phyloP scores from a whole-genome alignment of 2,113 vertebrate genomes.

The Oryzias javanicus region DNA sequence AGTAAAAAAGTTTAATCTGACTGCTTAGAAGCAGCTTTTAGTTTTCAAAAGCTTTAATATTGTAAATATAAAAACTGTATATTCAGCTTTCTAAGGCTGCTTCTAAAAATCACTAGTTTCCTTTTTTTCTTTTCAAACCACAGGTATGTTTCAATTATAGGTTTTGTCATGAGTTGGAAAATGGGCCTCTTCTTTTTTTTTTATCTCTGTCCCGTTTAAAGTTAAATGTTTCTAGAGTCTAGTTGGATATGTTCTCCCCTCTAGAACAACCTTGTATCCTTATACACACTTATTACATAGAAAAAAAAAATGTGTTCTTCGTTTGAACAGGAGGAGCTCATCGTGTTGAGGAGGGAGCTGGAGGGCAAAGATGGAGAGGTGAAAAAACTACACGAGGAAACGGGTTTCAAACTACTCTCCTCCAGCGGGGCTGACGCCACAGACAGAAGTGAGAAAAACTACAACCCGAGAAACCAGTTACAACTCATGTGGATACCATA shows the following conservation, averaged over 20 bases:
- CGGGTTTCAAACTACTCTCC: conserved; percentile 74
- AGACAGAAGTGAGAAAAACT: conserved; percentile 83
- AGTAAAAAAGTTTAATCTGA: neutral
- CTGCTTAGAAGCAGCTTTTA: neutral
- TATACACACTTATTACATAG: neutral
- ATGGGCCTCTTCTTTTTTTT: conserved; percentile 4
- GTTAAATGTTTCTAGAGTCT: conserved; percentile 11
- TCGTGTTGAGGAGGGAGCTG: conserved; percentile 84
- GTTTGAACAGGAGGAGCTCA: conserved; percentile 86
- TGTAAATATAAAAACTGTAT: conserved; percentile 22
- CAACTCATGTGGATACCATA: neutral
- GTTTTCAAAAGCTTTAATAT: neutral
- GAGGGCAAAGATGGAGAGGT: conserved; percentile 87
- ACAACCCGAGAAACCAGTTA: conserved; percentile 1
- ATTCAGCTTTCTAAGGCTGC: conserved; percentile 10
- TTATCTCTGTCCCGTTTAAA: conserved; percentile 9
- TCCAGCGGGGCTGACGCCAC: conserved; percentile 74
- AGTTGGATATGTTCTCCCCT: no score
- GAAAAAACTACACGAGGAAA: conserved; percentile 84
- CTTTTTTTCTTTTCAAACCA: conserved; percentile 43
- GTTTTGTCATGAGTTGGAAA: conserved; percentile 18
- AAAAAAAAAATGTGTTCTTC: conserved; percentile 32
- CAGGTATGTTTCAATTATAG: conserved; percentile 47
- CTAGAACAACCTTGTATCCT: neutral
- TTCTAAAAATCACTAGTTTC: conserved; percentile 23